Conservation (phyloP, 2,888 invertebrate species). For the Pseudococcus longispinus region DNA sequence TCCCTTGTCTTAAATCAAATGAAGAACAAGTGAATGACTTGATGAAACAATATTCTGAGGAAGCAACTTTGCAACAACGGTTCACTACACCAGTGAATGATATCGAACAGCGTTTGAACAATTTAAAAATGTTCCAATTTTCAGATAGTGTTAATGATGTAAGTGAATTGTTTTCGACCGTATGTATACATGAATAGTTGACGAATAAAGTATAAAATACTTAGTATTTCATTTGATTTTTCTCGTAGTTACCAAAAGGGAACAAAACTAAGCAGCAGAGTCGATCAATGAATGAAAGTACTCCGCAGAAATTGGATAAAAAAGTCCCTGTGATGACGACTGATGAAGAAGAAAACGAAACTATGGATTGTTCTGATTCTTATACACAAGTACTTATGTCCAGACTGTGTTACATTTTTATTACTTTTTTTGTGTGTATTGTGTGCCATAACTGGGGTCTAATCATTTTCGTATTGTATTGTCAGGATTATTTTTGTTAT, state of each 20-base stretch:
- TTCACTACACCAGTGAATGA: conserved; percentile 21
- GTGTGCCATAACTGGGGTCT: background rate
- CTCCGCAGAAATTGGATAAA: background rate
- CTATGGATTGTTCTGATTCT: conserved; percentile 12
- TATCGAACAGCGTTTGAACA: conserved; percentile 39
- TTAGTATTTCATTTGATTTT: no score
- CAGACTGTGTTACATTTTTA: background rate
- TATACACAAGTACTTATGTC: background rate
- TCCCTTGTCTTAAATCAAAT: background rate
- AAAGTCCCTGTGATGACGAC: background rate
- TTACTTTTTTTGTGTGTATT: background rate
- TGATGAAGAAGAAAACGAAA: background rate
- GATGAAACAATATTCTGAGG: conserved; percentile 42
- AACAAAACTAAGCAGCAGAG: background rate
- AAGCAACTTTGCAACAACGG: background rate
- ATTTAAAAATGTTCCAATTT: background rate
- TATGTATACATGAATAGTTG: background rate
- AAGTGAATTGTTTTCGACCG: background rate
- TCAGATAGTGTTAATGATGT: background rate
- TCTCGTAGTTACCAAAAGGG: background rate
- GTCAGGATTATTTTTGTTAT: conserved; percentile 43
- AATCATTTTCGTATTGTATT: background rate
- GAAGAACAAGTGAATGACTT: conserved; percentile 35
- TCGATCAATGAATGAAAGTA: background rate
- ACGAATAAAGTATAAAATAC: background rate